Base-by-base conservation (phyloP, 64 coral and sea anemone genomes). In the Porites lutea region DNA sequence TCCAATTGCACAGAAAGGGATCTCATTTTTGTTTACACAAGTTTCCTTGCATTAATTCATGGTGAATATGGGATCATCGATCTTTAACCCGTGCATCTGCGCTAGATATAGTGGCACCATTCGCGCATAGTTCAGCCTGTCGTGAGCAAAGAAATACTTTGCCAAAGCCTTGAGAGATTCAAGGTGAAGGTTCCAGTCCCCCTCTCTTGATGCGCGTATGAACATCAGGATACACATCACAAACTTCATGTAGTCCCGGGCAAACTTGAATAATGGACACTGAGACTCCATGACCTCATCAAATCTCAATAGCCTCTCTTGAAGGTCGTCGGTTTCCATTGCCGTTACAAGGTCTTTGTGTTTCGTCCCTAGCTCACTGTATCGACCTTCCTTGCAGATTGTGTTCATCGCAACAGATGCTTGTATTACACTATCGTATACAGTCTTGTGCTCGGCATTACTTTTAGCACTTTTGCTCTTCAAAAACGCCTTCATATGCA, bases 1-100 rank as follows among this genome's bases (percentile, higher is more conserved):
- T 20, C 79, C 81, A 49, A 86, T 92, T 55, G 90, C 90, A 49
- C 90, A 92, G 52, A 92, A 92, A 64, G 90, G 90, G 16, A 92
- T 92, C 13, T 92, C 81, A 77, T 86, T 92, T 79, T 92, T 92
- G 71, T 92, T 92, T 9, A 92, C 80, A 54, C 90, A 86, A 92
- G 20, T 85, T 85, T n/a, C 82, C 60, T 6, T 6, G 46, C 58
- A 63, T 48, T 23, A 85, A 85, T 50, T 85, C 59, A 8, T 85
- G 16, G 48, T 85, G 65, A 8, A 85, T 85, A 15, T 85, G 16
- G 82, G 61, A 46, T 85, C 43, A 68, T 37, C 27, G 27, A 37
- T 37, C 27, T 37, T 37, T 37, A 37, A 22, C 65, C 65, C 22
- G 65, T 65, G 57, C 57, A 83, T 86, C 55, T 86, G 87, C 18